phyloP scores from a whole-genome alignment of 1,140 invertebrate species.

The Drosophila grimshawi region DNA sequence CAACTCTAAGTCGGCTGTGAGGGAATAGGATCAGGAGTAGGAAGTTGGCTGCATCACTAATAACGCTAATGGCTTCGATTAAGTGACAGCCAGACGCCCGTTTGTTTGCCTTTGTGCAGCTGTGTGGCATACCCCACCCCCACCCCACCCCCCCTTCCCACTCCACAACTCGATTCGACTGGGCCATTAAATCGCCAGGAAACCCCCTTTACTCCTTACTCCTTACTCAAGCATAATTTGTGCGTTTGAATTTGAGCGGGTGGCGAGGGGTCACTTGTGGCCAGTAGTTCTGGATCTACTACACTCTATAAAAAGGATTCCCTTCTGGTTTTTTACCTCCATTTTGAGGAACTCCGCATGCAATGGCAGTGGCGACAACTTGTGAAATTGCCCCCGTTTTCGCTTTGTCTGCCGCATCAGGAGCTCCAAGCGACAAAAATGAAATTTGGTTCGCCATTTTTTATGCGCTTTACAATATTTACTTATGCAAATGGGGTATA shows the following conservation, averaged over 20 bases:
- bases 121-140: not conserved
- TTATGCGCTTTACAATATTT: not conserved
- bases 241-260: constrained; percentile 39
- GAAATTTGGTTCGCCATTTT: constrained; percentile 47
- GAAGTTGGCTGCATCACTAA: constrained; percentile 47
- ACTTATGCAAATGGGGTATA: constrained; percentile 9
- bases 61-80: constrained; percentile 82
- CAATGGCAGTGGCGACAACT: constrained; percentile 25
- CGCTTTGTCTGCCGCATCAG: constrained; percentile 41
- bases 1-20: not conserved
- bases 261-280: not conserved
- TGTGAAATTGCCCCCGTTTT: constrained; percentile 35
- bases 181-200: constrained; percentile 68
- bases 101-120: constrained; percentile 68
- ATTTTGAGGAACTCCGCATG: constrained; percentile 25
- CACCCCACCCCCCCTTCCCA: too few species aligned
- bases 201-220: constrained; percentile 40
- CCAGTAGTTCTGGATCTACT: constrained; percentile 4
- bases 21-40: not conserved
- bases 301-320: constrained; percentile 27
- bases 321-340: not conserved
- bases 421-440: constrained; percentile 44
- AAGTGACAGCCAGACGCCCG: constrained; percentile 80
- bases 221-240: constrained; percentile 35
- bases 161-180: not conserved